Evolutionary conservation across 1,140 invertebrate species (phyloP).

Genomic region (Calephelis nemesis): DNA sequence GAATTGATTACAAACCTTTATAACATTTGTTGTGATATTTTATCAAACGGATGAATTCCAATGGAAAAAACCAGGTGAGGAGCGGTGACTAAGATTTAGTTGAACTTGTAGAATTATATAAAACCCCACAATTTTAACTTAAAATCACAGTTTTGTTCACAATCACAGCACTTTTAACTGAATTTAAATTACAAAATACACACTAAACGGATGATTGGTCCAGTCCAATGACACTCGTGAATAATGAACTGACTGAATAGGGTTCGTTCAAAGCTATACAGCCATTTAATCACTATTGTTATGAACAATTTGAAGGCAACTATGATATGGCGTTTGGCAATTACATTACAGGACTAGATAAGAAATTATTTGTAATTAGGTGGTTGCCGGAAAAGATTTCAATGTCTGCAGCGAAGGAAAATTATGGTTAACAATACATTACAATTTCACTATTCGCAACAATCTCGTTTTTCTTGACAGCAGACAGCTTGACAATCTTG

Average conservation of each 20-base stretch:
- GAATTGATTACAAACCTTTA: conserved; percentile 59
- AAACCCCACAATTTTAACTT: conserved; percentile 27
- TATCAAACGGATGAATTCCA: conserved; percentile 38
- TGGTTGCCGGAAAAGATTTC: conserved; percentile 10
- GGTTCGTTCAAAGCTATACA: conserved; percentile 36
- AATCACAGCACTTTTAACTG: conserved; percentile 33
- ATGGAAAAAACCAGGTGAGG: conserved; percentile 22
- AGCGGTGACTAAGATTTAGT: conserved; percentile 7
- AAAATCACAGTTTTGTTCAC: conserved; percentile 33
- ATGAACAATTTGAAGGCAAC: conserved; percentile 7
- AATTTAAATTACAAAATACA: conserved; percentile 50
- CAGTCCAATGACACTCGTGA: conserved; percentile 62
- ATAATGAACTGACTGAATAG: conserved; percentile 16
- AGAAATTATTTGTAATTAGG: conserved; percentile 11
- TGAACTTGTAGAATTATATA: conserved; percentile 20
- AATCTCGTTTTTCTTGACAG: not conserved
- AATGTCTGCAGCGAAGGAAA: not conserved
- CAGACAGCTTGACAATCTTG: not conserved
- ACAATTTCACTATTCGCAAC: conserved; percentile 12
- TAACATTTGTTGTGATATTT: conserved; percentile 66
- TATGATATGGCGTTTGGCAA: conserved; percentile 1
- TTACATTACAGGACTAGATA: conserved; percentile 18
- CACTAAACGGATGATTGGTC: conserved; percentile 65
- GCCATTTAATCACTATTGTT: conserved; percentile 40
- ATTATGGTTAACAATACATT: conserved; percentile 3